Base-by-base conservation (phyloP, 2,888 invertebrate genomes). In the Idaea biselata region DNA sequence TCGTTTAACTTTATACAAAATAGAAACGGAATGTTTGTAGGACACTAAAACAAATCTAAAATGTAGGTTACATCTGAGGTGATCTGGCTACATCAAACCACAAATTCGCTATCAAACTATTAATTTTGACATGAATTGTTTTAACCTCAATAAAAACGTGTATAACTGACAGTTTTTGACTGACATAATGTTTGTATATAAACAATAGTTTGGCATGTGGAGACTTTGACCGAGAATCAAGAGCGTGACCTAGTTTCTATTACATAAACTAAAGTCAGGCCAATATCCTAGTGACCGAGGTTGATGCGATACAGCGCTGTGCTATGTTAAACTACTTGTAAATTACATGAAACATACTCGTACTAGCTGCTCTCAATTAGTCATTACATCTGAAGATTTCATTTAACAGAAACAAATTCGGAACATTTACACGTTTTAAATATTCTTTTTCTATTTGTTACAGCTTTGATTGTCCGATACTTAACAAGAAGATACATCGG, bases 381-480 rank as follows among this genome's bases (percentile, higher is more conserved):
- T 55, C 25, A 55, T 55, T 63, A 58, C 61, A 63, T 61, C 55
- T 16, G 8, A 55, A 17, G 55, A 55, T 55, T 55, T 55, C 16
- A 55, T 55, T 16, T 55, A 55, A 17, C 55, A 55, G 55, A 4
- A 17, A 55, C 55, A 55, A 17, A 5, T 25, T 25, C 25, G 25
- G 25, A 25, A 25, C 5, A 25, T 5, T 25, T 25, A 25, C 25
- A 25, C 25, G 25, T 25, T 67, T 67, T 61, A 73, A 31, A n/a
- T n/a, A 31, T 25, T 31, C 56, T 8, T 11, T 55, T 8, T 61
- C 58, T 65, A 11, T 75, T 88, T 87, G 85, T 88, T 89, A 73
- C 89, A 96, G 96, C 96, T 72, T 89, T 96, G 61, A 96, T 96
- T 64, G 96, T 96, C 3, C 94, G 96, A 70, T 96, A 96, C 83